phyloP scores from a whole-genome alignment of 2,888 invertebrate genomes.

The Lycaena phlaeas region DNA sequence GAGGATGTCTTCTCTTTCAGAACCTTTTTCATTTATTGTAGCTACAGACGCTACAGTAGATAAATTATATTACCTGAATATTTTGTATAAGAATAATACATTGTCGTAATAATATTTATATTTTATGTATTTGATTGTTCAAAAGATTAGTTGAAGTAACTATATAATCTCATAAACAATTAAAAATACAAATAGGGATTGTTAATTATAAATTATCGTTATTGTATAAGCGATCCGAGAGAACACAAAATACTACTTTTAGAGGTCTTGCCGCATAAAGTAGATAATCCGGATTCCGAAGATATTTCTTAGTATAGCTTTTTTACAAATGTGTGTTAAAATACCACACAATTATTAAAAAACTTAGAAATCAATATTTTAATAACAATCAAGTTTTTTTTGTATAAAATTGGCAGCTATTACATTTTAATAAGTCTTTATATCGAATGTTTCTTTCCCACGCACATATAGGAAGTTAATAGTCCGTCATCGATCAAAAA shows the following conservation, averaged over 20 bases:
- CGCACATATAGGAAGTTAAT: constrained; percentile 15
- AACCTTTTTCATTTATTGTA: too few relatives aligned
- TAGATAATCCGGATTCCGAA: constrained; percentile 4
- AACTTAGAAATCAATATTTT: constrained; percentile 2
- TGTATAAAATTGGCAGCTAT: constrained; percentile 11
- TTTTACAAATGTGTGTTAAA: neutral
- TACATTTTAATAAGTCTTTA: constrained; percentile 10
- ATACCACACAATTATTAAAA: constrained; percentile 2
- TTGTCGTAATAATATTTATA: too few relatives aligned
- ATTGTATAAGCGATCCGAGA: too few relatives aligned
- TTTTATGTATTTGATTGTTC: too few relatives aligned
- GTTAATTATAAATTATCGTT: too few relatives aligned
- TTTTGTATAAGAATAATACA: too few relatives aligned
- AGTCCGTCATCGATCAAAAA: constrained; percentile 38
- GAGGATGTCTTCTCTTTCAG: too few relatives aligned
- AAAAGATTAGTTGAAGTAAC: too few relatives aligned
- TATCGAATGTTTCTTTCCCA: constrained; percentile 18
- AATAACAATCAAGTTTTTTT: constrained; percentile 8
- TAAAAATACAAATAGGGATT: too few relatives aligned
- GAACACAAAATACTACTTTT: neutral
- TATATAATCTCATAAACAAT: too few relatives aligned
- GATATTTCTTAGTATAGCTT: neutral
- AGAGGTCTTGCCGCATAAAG: neutral
- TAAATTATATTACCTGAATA: too few relatives aligned
- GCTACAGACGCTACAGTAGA: too few relatives aligned